phyloP scores from a whole-genome alignment of 2,113 vertebrate species.

The Tenrec ecaudatus region DNA sequence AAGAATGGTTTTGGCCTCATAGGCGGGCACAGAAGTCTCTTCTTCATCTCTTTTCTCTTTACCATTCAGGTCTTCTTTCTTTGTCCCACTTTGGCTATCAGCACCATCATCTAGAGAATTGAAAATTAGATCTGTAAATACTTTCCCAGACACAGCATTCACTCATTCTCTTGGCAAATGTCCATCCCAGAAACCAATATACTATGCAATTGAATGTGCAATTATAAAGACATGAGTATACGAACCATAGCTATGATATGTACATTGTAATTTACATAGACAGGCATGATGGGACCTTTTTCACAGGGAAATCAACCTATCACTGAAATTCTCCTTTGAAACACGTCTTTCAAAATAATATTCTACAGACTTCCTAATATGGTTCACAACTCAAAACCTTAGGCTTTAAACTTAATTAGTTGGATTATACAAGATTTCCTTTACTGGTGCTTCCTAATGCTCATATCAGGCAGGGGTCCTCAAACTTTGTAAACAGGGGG shows the following conservation, averaged over 20 bases:
- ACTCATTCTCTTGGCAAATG: not conserved
- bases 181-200: not conserved
- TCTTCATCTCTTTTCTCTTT: slow-evolving; percentile 99
- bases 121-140: not conserved
- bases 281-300: not conserved
- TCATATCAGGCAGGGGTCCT: too few species aligned
- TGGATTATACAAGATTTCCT: not conserved
- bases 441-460: too few species aligned
- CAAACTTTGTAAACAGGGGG: too few species aligned
- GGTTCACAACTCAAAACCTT: slow-evolving; percentile 1
- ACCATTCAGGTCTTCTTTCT: slow-evolving; percentile 97
- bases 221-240: not conserved
- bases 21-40: slow-evolving; percentile 89
- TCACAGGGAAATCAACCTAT: slow-evolving; percentile 47
- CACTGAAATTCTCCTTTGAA: slow-evolving; percentile 40
- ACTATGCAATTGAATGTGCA: not conserved
- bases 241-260: not conserved
- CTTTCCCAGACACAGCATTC: slow-evolving; percentile 21
- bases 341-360: slow-evolving; percentile 13
- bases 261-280: slow-evolving; percentile 45
- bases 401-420: not conserved
- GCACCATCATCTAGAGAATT: slow-evolving; percentile 91
- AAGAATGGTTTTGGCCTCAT: slow-evolving; percentile 93
- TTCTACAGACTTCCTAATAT: not conserved
- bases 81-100: slow-evolving; percentile 91